Base-by-base conservation (phyloP, 1,140 invertebrate genomes). In the Pygmarrhopalites habei region DNA sequence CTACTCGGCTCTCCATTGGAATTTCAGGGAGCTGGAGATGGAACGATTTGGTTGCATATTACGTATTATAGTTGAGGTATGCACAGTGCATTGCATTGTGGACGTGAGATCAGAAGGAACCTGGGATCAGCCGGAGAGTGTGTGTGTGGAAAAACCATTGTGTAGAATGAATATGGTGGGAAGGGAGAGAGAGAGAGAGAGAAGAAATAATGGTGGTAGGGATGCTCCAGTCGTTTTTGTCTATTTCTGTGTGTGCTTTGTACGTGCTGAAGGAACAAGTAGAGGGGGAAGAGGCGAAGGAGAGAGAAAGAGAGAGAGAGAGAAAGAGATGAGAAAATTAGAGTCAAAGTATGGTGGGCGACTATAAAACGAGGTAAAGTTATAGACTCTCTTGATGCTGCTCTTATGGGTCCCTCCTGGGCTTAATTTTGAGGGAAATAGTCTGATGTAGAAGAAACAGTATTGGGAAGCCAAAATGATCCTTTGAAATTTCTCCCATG, bases 381-480 rank as follows among this genome's bases (percentile, higher is more conserved):
- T 67, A 67, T 67, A 67, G 65, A 63, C 65, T 60, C 62, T 64
- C 57, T 64, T 64, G 47, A 53, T 64, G 47, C 56, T 53, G 29
- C 49, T 63, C 58, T 67, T 62, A 63, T 63, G 57, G n/a, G 61
- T 60, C 32, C 65, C 65, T 67, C 65, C 52, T 60, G 65, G 65
- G 65, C 62, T 67, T 67, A 67, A 67, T 67, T 67, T 67, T 67
- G 65, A 67, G 65, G 65, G 52, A 63, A 67, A 67, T 67, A 60
- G 65, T 64, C 60, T 63, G 65, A 66, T 66, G 58, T 63, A 60
- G 39, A 51, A 32, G 53, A 44, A 63, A 55, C 29, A 67, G 61
- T 67, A 67, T 67, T 67, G 65, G 65, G 65, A 67, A 67, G 65
- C 65, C 65, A 67, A 67, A 67, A 67, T 67, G 65, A 67, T 67